phyloP scores from a whole-genome alignment of 1,140 invertebrate species.

The Pemphigus obesinymphae region DNA sequence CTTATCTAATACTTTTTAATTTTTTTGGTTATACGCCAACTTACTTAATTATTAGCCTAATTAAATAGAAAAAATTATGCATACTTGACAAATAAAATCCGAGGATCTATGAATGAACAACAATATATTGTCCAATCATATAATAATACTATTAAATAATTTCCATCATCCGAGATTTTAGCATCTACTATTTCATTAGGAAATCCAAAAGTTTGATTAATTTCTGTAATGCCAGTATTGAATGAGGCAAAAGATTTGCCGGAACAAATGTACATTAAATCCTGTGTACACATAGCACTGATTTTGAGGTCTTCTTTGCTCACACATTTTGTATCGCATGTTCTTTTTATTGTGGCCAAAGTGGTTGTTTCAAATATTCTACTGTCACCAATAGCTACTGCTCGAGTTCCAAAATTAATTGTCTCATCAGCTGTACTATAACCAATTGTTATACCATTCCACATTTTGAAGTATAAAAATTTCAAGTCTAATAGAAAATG shows the following conservation, averaged over 20 bases:
- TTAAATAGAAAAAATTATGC: background rate
- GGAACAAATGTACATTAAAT: conserved; percentile 17
- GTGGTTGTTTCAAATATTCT: conserved; percentile 52
- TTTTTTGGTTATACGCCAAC: background rate
- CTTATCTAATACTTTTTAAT: background rate
- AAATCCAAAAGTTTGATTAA: conserved; percentile 29
- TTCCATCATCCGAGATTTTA: conserved; percentile 27
- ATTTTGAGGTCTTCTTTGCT: conserved; percentile 8
- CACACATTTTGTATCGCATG: background rate
- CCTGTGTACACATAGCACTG: background rate
- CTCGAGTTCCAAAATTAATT: conserved; percentile 52
- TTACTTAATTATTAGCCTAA: background rate
- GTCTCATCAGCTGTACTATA: conserved; percentile 53
- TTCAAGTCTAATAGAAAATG: background rate
- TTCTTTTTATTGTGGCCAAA: conserved; percentile 48
- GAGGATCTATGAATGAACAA: conserved; percentile 17
- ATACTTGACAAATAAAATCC: conserved; percentile 25
- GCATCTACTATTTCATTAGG: conserved; percentile 18
- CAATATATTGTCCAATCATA: conserved; percentile 33
- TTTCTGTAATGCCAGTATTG: conserved; percentile 8
- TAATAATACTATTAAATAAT: conserved; percentile 20
- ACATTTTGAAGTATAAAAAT: conserved; percentile 42
- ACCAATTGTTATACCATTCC: conserved; percentile 49
- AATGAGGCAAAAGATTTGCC: background rate
- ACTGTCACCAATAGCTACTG: conserved; percentile 49